phyloP scores from a whole-genome alignment of 2,888 invertebrate genomes.

The Napeogenes sylphis region DNA sequence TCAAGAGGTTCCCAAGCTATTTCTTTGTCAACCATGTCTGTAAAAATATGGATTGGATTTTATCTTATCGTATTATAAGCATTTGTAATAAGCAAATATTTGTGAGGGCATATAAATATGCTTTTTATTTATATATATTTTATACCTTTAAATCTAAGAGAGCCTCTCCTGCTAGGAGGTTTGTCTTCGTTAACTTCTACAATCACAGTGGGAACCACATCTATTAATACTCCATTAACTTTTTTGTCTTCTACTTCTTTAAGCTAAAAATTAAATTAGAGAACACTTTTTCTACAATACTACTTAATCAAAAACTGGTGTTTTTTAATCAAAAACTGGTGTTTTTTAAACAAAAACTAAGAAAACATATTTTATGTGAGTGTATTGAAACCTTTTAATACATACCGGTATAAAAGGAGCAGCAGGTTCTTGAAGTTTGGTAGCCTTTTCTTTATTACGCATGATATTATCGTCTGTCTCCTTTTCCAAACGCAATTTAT shows the following conservation, averaged over 20 bases:
- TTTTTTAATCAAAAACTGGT: no score
- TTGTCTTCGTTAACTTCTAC: conserved; percentile 61
- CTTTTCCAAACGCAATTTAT: conserved; percentile 83
- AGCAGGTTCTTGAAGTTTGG: conserved; percentile 80
- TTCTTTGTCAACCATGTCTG: conserved; percentile 76
- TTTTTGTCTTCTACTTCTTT: conserved; percentile 53
- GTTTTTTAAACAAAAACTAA: no score
- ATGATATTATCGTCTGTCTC: conserved; percentile 87
- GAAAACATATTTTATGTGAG: no score
- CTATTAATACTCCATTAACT: conserved; percentile 59
- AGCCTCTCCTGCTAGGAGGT: conserved; percentile 57
- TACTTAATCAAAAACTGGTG: no score
- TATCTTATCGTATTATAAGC: background rate
- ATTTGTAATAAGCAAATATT: no score
- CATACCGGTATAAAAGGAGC: conserved; percentile 76
- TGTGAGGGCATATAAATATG: background rate
- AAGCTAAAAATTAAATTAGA: conserved; percentile 38
- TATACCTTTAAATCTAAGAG: conserved; percentile 79
- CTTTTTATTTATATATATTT: background rate
- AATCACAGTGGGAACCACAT: conserved; percentile 51
- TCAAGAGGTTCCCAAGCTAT: conserved; percentile 77
- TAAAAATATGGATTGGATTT: background rate
- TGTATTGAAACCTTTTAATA: background rate
- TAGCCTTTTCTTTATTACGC: conserved; percentile 85
- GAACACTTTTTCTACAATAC: no score